A percentile compares a stretch with the other conserved stretches of the same genome.
phyloP scores from a whole-genome alignment of 2,113 vertebrate genomes.

The Phylloscopus trochilus region DNA sequence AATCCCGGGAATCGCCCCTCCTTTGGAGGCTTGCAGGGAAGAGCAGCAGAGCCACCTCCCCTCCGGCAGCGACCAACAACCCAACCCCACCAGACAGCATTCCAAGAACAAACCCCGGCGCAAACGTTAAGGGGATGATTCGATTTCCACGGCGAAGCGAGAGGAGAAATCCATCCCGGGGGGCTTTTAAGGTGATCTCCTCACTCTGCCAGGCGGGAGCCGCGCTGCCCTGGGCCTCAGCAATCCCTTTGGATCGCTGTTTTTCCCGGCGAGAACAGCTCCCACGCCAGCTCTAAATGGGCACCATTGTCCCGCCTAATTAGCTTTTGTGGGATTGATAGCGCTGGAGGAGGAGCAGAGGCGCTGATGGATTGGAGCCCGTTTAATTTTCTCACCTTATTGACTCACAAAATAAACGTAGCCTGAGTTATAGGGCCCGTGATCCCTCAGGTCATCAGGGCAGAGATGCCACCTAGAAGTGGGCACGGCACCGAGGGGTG shows the following conservation, averaged over 20 bases:
- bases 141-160: neutral
- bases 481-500: no score
- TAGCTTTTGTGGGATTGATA: constrained; percentile 47
- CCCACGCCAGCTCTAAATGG: constrained; percentile 49
- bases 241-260: neutral
- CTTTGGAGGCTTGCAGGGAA: neutral
- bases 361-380: constrained; percentile 58
- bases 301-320: constrained; percentile 48
- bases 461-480: no score
- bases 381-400: no score
- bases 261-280: neutral
- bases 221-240: neutral
- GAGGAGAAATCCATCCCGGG: neutral
- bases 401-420: no score
- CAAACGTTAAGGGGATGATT: constrained; percentile 8
- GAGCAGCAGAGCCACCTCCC: neutral
- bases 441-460: no score
- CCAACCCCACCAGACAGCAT: neutral
- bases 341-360: neutral
- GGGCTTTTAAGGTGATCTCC: neutral
- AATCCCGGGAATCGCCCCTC: neutral
- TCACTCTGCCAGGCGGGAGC: neutral
- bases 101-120: neutral
- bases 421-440: no score
- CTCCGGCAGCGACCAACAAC: no score